Evolutionary conservation across 2,888 invertebrate genomes (phyloP), one percentile per base, ranked within the genome.

Genomic region (Drosophila formosana): DNA sequence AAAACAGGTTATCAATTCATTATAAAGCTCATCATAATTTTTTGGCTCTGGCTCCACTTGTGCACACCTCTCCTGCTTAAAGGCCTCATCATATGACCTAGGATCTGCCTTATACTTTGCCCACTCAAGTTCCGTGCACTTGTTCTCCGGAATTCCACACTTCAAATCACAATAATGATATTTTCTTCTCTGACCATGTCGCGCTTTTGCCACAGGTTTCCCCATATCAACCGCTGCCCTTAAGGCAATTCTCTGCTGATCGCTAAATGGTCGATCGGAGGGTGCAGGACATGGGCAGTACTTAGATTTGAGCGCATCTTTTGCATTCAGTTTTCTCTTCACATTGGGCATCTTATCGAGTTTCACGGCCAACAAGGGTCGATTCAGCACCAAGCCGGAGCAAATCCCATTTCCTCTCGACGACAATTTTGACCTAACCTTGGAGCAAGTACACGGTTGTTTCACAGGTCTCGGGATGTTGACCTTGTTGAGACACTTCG

Each of bases 11-110:
- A 75, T 5, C 4, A 80, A 51, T 0, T 79, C 18, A 5, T 47
- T 18, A 32, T 72, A 80, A 0, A 80, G 46, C 13, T 80, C 82
- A 0, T 80, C 79, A 23, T 81, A 81, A 23, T 81, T 65, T 13
- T 37, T 72, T 0, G 79, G 79, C 37, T 69, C 55, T 3, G 43
- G 4, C 23, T 46, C 13, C 1, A 45, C n/a, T 5, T 32, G 4
- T 9, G 41, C 26, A 18, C 18, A 18, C 34, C 50, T 6, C 8
- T 60, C 52, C 7, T 0, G 6, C 2, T 62, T 4, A 2, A 67
- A 62, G 0, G 55, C 41, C 9, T 25, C 7, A 2, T 72, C 47
- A 58, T 51, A 57, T 3, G 41, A 5, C 5, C 13, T 13, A 0
- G 52, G n/a, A 45, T 62, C 47, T 5, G 32, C 25, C 32, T 65